Percentiles rank a stretch among this genome's conserved stretches.
Conservation (phyloP, 2,797 vertebrate species). For the Clarias pachynema region DNA sequence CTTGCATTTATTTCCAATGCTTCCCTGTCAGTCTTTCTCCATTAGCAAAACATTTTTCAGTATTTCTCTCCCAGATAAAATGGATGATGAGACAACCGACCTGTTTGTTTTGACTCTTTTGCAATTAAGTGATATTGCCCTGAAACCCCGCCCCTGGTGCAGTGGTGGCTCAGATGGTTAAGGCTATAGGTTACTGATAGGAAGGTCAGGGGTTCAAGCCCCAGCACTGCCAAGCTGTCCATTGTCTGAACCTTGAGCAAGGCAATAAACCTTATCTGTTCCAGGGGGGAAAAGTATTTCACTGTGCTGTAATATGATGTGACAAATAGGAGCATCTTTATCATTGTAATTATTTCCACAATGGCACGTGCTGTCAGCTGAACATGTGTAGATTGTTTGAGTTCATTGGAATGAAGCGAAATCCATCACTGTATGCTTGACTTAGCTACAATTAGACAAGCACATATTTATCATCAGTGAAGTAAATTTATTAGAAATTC, state of each 20-base stretch:
- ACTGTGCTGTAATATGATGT: no score
- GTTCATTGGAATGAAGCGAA: not conserved
- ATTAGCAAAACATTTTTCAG: not conserved
- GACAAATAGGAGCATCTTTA: no score
- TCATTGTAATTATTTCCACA: not conserved
- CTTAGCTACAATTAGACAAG: not conserved
- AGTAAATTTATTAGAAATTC: not conserved
- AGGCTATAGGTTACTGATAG: no score
- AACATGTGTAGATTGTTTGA: not conserved
- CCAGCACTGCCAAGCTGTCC: no score
- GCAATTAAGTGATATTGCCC: not conserved
- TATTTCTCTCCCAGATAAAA: not conserved
- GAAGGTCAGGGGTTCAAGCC: no score
- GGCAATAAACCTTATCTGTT: no score
- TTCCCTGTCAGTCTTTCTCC: constrained; percentile 19
- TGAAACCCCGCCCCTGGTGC: not conserved
- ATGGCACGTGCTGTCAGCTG: not conserved
- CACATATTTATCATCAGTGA: not conserved
- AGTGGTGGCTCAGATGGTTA: no score
- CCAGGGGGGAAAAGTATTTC: no score
- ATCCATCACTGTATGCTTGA: not conserved
- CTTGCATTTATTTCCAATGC: constrained; percentile 25
- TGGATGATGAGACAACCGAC: not conserved
- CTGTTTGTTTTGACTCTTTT: not conserved
- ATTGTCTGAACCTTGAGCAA: no score